phyloP scores from a whole-genome alignment of 2,888 invertebrate species.

The Psylliodes chrysocephalus region DNA sequence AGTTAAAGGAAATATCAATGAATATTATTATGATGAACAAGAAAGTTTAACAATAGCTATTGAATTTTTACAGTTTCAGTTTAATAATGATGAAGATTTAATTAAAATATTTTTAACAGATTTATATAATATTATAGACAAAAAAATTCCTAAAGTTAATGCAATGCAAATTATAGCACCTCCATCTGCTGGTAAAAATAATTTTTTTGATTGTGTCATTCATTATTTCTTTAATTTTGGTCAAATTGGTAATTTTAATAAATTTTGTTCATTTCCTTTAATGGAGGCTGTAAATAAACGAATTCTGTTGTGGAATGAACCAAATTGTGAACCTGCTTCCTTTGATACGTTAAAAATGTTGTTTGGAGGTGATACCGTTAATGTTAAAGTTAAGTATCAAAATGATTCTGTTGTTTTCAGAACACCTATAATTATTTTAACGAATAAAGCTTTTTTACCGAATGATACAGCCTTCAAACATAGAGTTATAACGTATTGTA shows the following conservation, averaged over 20 bases:
- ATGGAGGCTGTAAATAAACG: constrained; percentile 39
- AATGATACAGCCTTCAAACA: not conserved
- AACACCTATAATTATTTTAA: constrained; percentile 7
- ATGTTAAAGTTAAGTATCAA: constrained; percentile 7
- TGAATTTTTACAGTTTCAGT: not conserved
- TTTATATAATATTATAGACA: constrained; percentile 18
- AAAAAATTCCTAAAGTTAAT: constrained; percentile 26
- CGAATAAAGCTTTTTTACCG: not conserved
- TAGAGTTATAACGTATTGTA: constrained; percentile 1
- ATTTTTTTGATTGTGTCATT: constrained; percentile 14
- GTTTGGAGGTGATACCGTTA: constrained; percentile 4
- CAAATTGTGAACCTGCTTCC: constrained; percentile 40
- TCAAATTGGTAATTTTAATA: constrained; percentile 37
- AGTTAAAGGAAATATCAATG: not conserved
- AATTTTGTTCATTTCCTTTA: constrained; percentile 40
- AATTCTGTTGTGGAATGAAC: constrained; percentile 44
- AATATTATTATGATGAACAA: constrained; percentile 12
- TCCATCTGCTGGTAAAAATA: not conserved
- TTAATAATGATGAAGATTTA: constrained; percentile 5
- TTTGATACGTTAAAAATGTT: constrained; percentile 43
- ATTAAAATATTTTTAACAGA: constrained; percentile 18
- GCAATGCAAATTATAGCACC: constrained; percentile 10
- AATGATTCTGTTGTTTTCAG: not conserved
- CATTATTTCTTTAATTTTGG: constrained; percentile 28
- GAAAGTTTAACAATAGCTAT: constrained; percentile 7